These are phyloP conservation scores for Scortum barcoo DNA, from an alignment of 2,113 vertebrate genomes.

Conservation along the genomic window DNA sequence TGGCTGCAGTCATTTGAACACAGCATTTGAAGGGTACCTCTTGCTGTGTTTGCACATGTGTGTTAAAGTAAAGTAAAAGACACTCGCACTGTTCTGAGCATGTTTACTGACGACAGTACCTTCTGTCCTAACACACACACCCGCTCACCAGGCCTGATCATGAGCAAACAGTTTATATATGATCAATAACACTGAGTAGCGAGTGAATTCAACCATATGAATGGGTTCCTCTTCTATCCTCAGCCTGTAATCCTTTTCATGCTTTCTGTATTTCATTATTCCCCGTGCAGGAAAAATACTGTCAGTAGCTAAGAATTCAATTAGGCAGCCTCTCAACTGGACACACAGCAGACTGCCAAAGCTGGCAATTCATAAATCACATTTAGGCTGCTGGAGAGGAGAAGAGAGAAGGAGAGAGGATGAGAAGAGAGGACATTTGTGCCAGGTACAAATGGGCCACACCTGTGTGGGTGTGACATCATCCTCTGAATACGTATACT, in stretches of 20 bases:
- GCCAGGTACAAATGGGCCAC: too few species aligned
- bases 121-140: not conserved
- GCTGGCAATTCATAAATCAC: constrained; percentile 8
- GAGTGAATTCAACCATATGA: not conserved
- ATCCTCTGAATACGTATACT: too few species aligned
- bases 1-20: not conserved
- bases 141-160: not conserved
- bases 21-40: not conserved
- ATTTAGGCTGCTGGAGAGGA: constrained; percentile 5
- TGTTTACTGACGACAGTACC: not conserved
- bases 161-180: not conserved
- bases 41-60: not conserved
- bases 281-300: not conserved
- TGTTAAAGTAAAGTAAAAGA: not conserved
- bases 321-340: not conserved
- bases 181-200: not conserved
- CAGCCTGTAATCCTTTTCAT: not conserved
- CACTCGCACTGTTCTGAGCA: not conserved
- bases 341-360: constrained; percentile 8
- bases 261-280: not conserved
- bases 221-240: not conserved
- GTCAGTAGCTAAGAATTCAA: not conserved
- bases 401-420: not conserved
- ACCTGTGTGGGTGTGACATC: too few species aligned
- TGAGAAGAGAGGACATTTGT: not conserved